Conservation (phyloP, 2,888 invertebrate species). For the Theodoxus fluviatilis region DNA sequence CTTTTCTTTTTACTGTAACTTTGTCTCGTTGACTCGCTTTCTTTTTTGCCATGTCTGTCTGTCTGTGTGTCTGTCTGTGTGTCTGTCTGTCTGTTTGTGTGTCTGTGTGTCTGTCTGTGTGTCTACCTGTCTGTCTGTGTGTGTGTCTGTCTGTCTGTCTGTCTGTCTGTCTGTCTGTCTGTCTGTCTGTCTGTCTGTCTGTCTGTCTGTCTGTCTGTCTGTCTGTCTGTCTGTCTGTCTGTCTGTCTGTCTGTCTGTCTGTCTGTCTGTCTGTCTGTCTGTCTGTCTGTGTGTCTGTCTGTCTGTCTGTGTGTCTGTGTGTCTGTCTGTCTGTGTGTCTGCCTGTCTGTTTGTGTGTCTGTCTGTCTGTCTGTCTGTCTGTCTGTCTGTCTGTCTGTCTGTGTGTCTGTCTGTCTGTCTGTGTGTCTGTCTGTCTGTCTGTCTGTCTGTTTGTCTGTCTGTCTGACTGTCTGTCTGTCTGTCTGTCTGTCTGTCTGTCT, state of each 20-base stretch:
- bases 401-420: too few species aligned
- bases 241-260: background rate
- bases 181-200: conserved; percentile 4
- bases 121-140: too few species aligned
- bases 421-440: too few species aligned
- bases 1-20: too few species aligned
- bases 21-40: too few species aligned
- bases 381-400: too few species aligned
- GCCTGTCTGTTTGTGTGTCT: too few species aligned
- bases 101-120: background rate
- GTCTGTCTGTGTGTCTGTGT: background rate
- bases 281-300: background rate
- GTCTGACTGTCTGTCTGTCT: too few species aligned
- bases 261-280: background rate
- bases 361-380: too few species aligned
- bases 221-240: background rate
- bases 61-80: background rate
- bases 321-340: background rate
- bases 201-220: conserved; percentile 1
- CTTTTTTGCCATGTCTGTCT: too few species aligned
- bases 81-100: background rate
- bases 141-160: background rate
- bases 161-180: conserved; percentile 10
- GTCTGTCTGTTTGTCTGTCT: too few species aligned
- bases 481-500: too few species aligned